Evolutionary conservation across 64 coral and sea anemone species (phyloP).

Genomic region (Acropora yongei): DNA sequence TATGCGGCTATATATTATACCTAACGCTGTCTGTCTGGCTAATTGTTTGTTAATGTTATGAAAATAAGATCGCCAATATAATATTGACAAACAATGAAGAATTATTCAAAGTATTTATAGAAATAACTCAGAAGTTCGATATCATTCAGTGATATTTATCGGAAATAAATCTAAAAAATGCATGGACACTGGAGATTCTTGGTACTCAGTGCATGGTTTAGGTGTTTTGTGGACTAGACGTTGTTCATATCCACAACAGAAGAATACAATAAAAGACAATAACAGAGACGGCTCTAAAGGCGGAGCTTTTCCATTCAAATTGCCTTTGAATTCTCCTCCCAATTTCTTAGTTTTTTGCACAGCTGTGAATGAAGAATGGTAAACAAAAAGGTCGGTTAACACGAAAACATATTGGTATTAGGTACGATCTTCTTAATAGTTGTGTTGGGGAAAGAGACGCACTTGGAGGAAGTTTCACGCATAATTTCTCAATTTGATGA

Average conservation of each 20-base stretch:
- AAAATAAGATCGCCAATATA: background rate
- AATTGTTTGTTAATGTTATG: background rate
- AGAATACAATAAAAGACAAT: background rate
- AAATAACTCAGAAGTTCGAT: too few relatives aligned
- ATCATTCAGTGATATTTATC: too few relatives aligned
- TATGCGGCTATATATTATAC: too few relatives aligned
- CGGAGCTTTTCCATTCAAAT: conserved; percentile 12
- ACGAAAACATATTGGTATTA: too few relatives aligned
- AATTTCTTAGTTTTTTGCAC: background rate
- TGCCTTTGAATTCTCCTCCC: conserved; percentile 10
- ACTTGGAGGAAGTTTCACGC: too few relatives aligned
- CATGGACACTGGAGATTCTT: too few relatives aligned
- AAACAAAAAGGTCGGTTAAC: background rate
- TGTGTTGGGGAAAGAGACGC: too few relatives aligned
- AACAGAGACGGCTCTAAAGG: conserved; percentile 3
- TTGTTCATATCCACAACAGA: background rate
- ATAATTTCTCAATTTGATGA: too few relatives aligned
- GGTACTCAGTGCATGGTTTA: too few relatives aligned
- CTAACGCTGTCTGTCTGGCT: background rate
- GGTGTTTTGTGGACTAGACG: background rate
- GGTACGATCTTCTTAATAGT: too few relatives aligned
- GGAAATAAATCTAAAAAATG: too few relatives aligned
- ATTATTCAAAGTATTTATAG: background rate
- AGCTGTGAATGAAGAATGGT: background rate
- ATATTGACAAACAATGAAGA: background rate